Conservation (phyloP, 30 jellyfish, hydroid and myxozoan species). For the Mastigias papua region DNA sequence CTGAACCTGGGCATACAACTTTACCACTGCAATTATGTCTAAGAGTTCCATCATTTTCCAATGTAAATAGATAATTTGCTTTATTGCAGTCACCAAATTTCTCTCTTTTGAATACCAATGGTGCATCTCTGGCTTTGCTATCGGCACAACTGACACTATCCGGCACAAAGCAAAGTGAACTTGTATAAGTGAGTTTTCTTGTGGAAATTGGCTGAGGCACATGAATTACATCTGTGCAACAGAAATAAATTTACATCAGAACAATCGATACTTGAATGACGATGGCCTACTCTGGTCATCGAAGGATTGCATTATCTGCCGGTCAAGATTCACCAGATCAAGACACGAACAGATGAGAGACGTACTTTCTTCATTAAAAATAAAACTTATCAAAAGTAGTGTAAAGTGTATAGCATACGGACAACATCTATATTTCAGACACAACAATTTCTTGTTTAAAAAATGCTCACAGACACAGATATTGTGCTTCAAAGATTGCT, state of each 20-base stretch:
- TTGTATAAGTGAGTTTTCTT: slow-evolving; percentile 52
- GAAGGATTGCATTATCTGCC: too few relatives aligned
- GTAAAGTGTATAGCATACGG: too few relatives aligned
- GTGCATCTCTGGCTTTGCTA: slow-evolving; percentile 64
- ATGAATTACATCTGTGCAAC: slow-evolving; percentile 16
- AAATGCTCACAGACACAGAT: too few relatives aligned
- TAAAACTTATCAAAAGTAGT: too few relatives aligned
- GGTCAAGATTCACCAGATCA: too few relatives aligned
- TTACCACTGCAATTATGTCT: slow-evolving; percentile 90
- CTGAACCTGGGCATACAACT: slow-evolving; percentile 80
- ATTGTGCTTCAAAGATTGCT: too few relatives aligned
- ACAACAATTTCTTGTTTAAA: too few relatives aligned
- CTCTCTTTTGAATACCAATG: slow-evolving; percentile 53
- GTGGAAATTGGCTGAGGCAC: slow-evolving; percentile 84
- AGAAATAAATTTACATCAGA: not conserved
- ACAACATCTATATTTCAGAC: too few relatives aligned
- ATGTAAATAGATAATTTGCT: slow-evolving; percentile 51
- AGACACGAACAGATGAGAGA: too few relatives aligned
- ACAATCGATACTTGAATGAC: too few relatives aligned
- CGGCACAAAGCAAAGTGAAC: slow-evolving; percentile 74
- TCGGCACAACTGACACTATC: slow-evolving; percentile 58
- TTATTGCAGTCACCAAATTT: slow-evolving; percentile 71
- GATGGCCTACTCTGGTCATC: too few relatives aligned
- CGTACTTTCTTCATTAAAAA: too few relatives aligned
- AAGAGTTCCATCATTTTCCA: slow-evolving; percentile 83